Evolutionary conservation across 1,140 invertebrate genomes (phyloP).

Genomic region (Augochlora pura): DNA sequence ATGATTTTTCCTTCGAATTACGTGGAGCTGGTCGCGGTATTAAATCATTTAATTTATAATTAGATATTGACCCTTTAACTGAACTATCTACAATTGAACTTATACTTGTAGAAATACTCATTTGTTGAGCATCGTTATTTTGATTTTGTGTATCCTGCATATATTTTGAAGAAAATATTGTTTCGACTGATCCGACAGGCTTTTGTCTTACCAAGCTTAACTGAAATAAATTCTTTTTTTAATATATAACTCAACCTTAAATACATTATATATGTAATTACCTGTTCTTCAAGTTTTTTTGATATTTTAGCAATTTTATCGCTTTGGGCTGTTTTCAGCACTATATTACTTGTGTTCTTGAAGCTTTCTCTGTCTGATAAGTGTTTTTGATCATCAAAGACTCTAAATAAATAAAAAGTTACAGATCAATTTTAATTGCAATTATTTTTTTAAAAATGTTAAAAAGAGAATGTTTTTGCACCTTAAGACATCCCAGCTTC

Average conservation of each 20-base stretch:
- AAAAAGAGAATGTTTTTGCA: conserved; percentile 71
- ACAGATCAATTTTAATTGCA: conserved; percentile 28
- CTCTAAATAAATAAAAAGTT: conserved; percentile 51
- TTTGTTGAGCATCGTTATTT: conserved; percentile 29
- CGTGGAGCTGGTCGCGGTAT: conserved; percentile 61
- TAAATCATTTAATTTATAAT: conserved; percentile 15
- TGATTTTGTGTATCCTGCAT: conserved; percentile 40
- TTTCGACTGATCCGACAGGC: conserved; percentile 71
- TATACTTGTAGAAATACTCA: conserved; percentile 34
- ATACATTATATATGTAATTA: conserved; percentile 37
- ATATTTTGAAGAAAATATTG: conserved; percentile 69
- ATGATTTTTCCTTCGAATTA: conserved; percentile 52
- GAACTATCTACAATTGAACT: conserved; percentile 48
- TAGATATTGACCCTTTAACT: conserved; percentile 6
- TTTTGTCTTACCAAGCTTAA: conserved; percentile 66
- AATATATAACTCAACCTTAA: background rate
- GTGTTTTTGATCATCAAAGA: conserved; percentile 54
- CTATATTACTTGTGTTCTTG: conserved; percentile 56
- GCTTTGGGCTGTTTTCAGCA: conserved; percentile 69
- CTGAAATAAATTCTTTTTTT: conserved; percentile 55
- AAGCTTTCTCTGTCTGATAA: conserved; percentile 26
- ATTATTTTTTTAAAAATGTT: conserved; percentile 46
- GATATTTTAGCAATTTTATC: conserved; percentile 72
- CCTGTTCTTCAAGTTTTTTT: conserved; percentile 69
- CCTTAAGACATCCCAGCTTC: conserved; percentile 81